Conservation (phyloP, 2,113 vertebrate genomes). For the Actenoides hombroni region DNA sequence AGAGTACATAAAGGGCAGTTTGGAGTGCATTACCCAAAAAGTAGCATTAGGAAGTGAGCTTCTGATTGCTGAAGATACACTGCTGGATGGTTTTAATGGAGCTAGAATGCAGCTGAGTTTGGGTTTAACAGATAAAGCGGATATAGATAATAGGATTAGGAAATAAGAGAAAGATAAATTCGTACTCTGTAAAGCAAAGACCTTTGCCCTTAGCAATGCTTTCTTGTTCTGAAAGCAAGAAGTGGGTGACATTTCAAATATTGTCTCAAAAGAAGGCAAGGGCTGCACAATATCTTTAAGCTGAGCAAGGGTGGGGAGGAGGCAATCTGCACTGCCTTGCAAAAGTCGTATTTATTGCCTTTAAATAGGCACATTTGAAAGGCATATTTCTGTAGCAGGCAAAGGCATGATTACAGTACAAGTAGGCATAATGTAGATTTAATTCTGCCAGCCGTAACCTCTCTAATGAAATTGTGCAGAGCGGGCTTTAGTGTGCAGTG, state of each 20-base stretch:
- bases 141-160: constrained; percentile 47
- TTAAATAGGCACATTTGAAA: background rate
- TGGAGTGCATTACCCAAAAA: background rate
- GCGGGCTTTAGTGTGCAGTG: background rate
- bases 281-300: background rate
- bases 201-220: constrained; percentile 30
- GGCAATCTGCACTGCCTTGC: background rate
- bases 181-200: background rate
- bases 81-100: background rate
- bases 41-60: background rate
- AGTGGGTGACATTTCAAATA: constrained; percentile 3
- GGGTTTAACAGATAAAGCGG: constrained; percentile 16
- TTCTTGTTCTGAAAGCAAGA: constrained; percentile 14
- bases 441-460: background rate
- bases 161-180: constrained; percentile 32
- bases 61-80: background rate
- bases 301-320: background rate
- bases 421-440: background rate
- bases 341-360: background rate
- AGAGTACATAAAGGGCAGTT: background rate
- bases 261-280: background rate
- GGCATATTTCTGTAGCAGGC: background rate
- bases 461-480: background rate
- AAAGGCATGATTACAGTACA: background rate
- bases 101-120: constrained; percentile 2